These are phyloP conservation scores for Nomada fucata DNA, from an alignment of 2,888 invertebrate species.

Conservation along the genomic window DNA sequence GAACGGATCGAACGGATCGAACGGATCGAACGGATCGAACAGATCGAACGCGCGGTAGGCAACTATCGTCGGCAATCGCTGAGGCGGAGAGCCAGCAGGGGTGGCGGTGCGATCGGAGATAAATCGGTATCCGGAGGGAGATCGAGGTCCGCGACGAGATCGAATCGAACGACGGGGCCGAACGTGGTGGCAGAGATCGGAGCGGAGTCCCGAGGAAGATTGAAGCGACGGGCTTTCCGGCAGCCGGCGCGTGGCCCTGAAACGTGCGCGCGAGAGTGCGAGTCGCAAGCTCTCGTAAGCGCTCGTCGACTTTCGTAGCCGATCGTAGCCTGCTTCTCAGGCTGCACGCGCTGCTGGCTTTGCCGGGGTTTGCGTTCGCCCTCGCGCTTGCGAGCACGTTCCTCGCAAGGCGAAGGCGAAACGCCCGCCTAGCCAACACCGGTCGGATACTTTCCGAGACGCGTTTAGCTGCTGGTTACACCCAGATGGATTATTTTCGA, in stretches of 20 bases:
- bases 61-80: too few species aligned
- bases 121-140: too few species aligned
- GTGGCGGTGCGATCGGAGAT: too few species aligned
- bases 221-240: constrained; percentile 52
- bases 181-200: constrained; percentile 78
- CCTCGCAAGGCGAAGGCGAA: constrained; percentile 9
- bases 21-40: neutral
- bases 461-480: constrained; percentile 75
- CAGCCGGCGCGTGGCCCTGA: constrained; percentile 58
- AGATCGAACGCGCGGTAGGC: too few species aligned
- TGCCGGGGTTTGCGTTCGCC: neutral
- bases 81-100: too few species aligned
- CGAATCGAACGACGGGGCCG: constrained; percentile 61
- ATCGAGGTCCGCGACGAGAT: neutral
- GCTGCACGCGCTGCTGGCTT: neutral
- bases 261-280: constrained; percentile 49
- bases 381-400: constrained; percentile 15
- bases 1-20: too few species aligned
- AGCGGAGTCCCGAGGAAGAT: constrained; percentile 76
- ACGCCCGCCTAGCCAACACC: constrained; percentile 31
- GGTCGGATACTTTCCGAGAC: constrained; percentile 73
- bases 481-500: constrained; percentile 81
- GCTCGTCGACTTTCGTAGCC: constrained; percentile 31
- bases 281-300: constrained; percentile 38
- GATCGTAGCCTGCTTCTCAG: constrained; percentile 24